Conservation (phyloP, 2,797 vertebrate genomes). For the Arctocebus calabarensis region DNA sequence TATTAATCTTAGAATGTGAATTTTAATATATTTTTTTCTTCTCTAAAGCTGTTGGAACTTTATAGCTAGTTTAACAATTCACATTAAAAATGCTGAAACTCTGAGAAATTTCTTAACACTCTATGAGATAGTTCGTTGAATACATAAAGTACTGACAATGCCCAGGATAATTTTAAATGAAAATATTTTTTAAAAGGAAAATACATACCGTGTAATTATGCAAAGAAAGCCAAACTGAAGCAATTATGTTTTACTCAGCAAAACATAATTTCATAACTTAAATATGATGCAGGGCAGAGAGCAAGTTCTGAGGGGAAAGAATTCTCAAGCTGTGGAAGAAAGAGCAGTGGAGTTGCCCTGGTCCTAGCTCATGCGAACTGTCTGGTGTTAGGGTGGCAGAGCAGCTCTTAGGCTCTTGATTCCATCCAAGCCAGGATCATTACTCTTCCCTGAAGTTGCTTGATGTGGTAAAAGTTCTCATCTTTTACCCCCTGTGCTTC, state of each 20-base stretch:
- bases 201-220: constrained; percentile 36
- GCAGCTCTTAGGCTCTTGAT: background rate
- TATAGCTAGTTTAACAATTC: constrained; percentile 6
- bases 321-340: background rate
- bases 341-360: background rate
- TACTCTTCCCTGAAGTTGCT: background rate
- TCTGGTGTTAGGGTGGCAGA: background rate
- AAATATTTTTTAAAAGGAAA: background rate
- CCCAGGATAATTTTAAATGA: constrained; percentile 59
- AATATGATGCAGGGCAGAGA: background rate
- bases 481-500: background rate
- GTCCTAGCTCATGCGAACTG: background rate
- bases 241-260: background rate
- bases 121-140: background rate
- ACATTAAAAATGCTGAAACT: constrained; percentile 61
- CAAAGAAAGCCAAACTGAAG: constrained; percentile 35
- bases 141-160: background rate
- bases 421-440: background rate
- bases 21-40: background rate
- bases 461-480: background rate
- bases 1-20: constrained; percentile 51
- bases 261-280: background rate
- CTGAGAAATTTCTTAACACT: constrained; percentile 10
- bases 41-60: constrained; percentile 54
- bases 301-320: background rate